Evolutionary conservation across 2,797 vertebrate genomes (phyloP).

Genomic region (Xyrichtys novacula): DNA sequence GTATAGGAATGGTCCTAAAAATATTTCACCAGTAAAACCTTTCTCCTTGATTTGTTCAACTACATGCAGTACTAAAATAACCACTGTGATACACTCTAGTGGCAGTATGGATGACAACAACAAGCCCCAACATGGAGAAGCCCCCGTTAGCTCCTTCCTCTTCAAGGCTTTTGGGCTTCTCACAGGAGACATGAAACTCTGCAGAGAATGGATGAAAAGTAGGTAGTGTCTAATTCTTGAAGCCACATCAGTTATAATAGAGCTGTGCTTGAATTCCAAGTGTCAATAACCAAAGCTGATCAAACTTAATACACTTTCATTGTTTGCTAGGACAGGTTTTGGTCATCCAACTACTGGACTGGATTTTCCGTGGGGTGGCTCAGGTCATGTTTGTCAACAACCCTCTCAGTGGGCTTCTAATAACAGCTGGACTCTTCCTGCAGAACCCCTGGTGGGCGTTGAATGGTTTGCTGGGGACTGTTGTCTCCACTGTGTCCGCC

Average conservation of each 20-base stretch:
- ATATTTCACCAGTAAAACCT: no score
- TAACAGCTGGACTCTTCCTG: constrained; percentile 86
- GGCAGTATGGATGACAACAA: constrained; percentile 20
- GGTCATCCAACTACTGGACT: constrained; percentile 87
- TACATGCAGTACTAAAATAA: background rate
- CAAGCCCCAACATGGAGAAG: constrained; percentile 16
- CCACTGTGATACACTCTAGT: background rate
- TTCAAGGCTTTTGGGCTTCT: constrained; percentile 73
- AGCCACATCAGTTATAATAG: no score
- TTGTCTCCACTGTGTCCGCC: constrained; percentile 87
- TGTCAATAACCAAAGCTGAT: background rate
- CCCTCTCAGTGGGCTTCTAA: constrained; percentile 88
- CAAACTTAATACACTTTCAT: background rate
- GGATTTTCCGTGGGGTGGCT: constrained; percentile 86
- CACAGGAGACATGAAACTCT: constrained; percentile 88
- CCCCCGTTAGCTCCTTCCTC: constrained; percentile 50
- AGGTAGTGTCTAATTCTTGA: constrained; percentile 30
- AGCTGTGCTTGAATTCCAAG: background rate
- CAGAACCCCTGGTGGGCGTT: constrained; percentile 92
- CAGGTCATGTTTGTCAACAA: constrained; percentile 94
- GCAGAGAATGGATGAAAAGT: constrained; percentile 89
- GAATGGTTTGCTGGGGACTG: constrained; percentile 85
- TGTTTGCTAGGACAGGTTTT: constrained; percentile 82
- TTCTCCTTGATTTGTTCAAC: background rate
- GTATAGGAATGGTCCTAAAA: background rate